A percentile compares a stretch with the other conserved stretches of the same genome.
These are phyloP conservation scores for Papilio protenor DNA, from an alignment of 2,888 invertebrate genomes.

Conservation along the genomic window DNA sequence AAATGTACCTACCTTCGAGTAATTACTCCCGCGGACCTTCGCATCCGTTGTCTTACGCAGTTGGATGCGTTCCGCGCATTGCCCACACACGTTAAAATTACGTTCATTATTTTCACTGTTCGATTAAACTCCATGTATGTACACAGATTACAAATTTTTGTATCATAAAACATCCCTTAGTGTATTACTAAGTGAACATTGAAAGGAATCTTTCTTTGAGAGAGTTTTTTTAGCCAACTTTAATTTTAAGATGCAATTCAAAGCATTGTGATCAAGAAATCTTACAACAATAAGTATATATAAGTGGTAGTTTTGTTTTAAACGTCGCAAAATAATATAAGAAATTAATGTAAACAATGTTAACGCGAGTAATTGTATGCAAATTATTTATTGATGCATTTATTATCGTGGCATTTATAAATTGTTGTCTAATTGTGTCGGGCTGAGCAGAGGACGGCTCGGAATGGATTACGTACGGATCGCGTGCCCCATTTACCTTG, in stretches of 20 bases:
- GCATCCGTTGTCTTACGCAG: conserved; percentile 43
- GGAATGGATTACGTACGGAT: conserved; percentile 58
- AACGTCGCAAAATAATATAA: too few relatives aligned
- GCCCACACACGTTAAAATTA: conserved; percentile 17
- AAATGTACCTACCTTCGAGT: conserved; percentile 37
- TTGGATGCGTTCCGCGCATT: conserved; percentile 25
- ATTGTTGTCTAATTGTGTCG: neutral
- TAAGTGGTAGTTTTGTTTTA: too few relatives aligned
- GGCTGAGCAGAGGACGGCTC: conserved; percentile 52
- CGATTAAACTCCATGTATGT: neutral
- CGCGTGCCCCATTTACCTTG: conserved; percentile 61
- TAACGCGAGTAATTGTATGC: neutral
- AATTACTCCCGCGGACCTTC: conserved; percentile 48
- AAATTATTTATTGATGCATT: conserved; percentile 5
- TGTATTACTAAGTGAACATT: neutral
- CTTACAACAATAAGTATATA: too few relatives aligned
- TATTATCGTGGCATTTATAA: neutral
- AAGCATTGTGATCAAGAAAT: too few relatives aligned
- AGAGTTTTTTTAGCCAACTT: too few relatives aligned
- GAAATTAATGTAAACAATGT: neutral
- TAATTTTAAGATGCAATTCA: too few relatives aligned
- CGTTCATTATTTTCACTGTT: neutral
- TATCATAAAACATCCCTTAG: neutral
- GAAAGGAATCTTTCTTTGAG: too few relatives aligned
- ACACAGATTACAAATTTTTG: neutral